Evolutionary conservation across 2,113 vertebrate genomes (phyloP), one percentile per base, ranked within the genome.

Genomic region (Gymnobelideus leadbeateri): DNA sequence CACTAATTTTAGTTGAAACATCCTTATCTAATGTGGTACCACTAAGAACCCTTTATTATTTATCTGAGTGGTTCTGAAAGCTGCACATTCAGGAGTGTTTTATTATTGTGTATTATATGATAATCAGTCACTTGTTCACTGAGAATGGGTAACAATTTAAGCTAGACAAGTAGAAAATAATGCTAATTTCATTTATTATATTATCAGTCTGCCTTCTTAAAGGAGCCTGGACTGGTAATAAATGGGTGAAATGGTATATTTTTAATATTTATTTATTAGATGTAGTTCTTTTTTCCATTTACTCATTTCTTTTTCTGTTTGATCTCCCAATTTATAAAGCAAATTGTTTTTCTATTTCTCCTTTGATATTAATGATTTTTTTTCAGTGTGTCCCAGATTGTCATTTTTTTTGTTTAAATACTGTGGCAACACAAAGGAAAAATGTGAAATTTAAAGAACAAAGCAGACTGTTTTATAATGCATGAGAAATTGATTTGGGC

Each of bases 51-150:
- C 53, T 31, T 52, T 50, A 55, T 50, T 50, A 37, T n/a, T 12
- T 46, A 3, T 28, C n/a, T 3, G 46, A 8, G 47, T 9, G 89
- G n/a, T 52, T 0, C 54, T 14, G 37, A 24, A 25, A n/a, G 12
- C 25, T 3, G 25, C 0, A 43, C n/a, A 84, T 5, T 26, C 0
- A 0, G 3, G n/a, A 1, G 0, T 23, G 1, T 43, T 51, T 43
- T 37, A 8, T 53, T 77, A 23, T 14, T 25, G 43, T 7, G 50
- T 0, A 0, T 91, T 37, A 3, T 1, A n/a, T 0, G 50, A 89
- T 61, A 0, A 0, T 12, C 10, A 8, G n/a, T 31, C 61, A 47
- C 9, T 26, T 43, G 37, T 46, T 47, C 92, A 57, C 89, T 5
- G 0, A 93, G 89, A 8, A 23, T 23, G 23, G 53, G 43, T 31